Conservation (phyloP, 2,888 invertebrate genomes). For the Pherbina coryleti region DNA sequence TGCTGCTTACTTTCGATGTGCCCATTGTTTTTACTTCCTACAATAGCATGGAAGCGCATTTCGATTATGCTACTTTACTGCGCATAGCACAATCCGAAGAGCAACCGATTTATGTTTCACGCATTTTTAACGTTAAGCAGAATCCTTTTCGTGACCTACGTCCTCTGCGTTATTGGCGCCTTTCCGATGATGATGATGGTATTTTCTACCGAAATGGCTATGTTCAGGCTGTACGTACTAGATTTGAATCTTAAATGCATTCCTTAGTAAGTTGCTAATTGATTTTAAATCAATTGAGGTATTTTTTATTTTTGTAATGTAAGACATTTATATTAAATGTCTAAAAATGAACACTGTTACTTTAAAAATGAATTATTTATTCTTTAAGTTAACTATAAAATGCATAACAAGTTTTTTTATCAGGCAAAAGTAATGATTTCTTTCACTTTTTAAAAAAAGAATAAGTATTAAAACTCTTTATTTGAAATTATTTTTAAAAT, state of each 20-base stretch:
- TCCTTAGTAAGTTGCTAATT: neutral
- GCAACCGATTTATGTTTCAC: slow-evolving; percentile 46
- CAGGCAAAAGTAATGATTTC: no score
- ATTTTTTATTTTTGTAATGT: slow-evolving; percentile 45
- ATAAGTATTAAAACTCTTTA: no score
- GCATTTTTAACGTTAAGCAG: slow-evolving; percentile 48
- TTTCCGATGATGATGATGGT: slow-evolving; percentile 50
- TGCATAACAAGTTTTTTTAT: no score
- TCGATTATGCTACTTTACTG: slow-evolving; percentile 54
- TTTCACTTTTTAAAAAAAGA: no score
- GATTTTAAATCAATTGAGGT: neutral
- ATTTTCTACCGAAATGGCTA: slow-evolving; percentile 62
- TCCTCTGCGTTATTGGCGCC: slow-evolving; percentile 56
- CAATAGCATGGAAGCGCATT: slow-evolving; percentile 53
- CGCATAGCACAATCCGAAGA: slow-evolving; percentile 37
- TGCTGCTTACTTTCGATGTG: slow-evolving; percentile 52
- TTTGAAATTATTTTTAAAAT: no score
- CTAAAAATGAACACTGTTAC: neutral
- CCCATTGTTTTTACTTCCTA: slow-evolving; percentile 63
- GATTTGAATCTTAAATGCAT: slow-evolving; percentile 20
- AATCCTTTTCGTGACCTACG: slow-evolving; percentile 61
- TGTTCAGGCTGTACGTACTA: slow-evolving; percentile 54
- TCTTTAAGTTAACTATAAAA: no score
- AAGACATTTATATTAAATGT: neutral
- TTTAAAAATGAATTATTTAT: neutral